Evolutionary conservation across 2,888 invertebrate genomes (phyloP), one percentile per base, ranked within the genome.

Genomic region (Andrena camellia): DNA sequence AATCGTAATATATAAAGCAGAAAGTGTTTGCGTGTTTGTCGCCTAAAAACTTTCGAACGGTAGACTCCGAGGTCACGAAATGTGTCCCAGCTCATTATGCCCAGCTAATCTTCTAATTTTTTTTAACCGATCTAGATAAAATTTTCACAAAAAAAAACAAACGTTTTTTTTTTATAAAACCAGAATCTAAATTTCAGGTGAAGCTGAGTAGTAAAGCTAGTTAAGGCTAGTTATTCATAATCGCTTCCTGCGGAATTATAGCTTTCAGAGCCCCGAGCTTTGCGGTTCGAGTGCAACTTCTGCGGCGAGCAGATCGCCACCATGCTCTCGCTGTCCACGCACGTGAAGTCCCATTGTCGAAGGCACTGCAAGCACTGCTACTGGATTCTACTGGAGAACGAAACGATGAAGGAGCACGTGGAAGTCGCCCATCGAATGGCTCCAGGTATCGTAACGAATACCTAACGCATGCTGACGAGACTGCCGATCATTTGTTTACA

Each of bases 261-360:
- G 90, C n/a, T 85, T 48, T 74, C 85, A 26, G 78, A 84, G 35
- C 82, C 79, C 71, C 88, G 90, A 35, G 67, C 71, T 31, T 74
- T 91, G 57, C 67, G 75, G 7, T 92, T 86, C 42, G 67, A 87
- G 67, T 92, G 92, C 78, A 92, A 92, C 80, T 90, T 89, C 76
- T 92, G 92, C 72, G 85, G 72, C 2, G 91, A 92, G 23, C 85
- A 86, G 42, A 86, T 92, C 17, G 92, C 92, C 10, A 92, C 92
- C n/a, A 64, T 90, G 5, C 63, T 83, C 13, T 92, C 92, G 5
- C 81, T 92, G 4, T 91, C 92, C n/a, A 92, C 92, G 26, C 92
- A 92, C 77, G 91, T 92, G 23, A 92, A 92, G 72, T 90, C 78
- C 64, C 92, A 92, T 60, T 85, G 84, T 26, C 88, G 80, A 26